Evolutionary conservation across 2,888 invertebrate genomes (phyloP).

Genomic region (Ophion obscuratus): DNA sequence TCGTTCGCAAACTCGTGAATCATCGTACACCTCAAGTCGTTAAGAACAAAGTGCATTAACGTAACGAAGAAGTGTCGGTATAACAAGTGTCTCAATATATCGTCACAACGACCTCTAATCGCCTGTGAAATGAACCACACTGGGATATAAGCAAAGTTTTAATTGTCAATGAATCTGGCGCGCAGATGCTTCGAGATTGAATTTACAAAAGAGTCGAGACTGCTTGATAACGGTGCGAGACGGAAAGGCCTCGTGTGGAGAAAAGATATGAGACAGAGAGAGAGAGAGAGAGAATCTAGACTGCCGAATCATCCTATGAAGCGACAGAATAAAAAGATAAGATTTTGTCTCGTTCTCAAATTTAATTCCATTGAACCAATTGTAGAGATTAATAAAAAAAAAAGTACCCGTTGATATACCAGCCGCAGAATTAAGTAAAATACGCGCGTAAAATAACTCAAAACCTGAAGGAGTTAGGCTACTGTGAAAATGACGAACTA

Average conservation of each 20-base stretch:
- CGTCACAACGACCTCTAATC: conserved; percentile 49
- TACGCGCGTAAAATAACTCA: too few relatives aligned
- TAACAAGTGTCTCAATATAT: conserved; percentile 15
- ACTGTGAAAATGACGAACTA: too few relatives aligned
- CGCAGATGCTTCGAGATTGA: conserved; percentile 46
- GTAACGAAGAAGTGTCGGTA: conserved; percentile 5
- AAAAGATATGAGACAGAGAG: conserved; percentile 24
- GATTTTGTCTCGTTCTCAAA: too few relatives aligned
- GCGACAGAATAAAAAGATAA: too few relatives aligned
- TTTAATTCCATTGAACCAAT: too few relatives aligned
- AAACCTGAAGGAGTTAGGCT: too few relatives aligned
- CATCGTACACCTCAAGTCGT: conserved; percentile 20
- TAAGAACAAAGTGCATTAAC: conserved; percentile 39
- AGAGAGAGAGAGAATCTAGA: not conserved
- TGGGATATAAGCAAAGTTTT: conserved; percentile 50
- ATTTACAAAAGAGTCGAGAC: not conserved
- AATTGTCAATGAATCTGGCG: conserved; percentile 38
- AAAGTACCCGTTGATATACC: too few relatives aligned
- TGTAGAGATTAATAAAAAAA: too few relatives aligned
- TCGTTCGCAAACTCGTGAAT: conserved; percentile 23
- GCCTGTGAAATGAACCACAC: conserved; percentile 52
- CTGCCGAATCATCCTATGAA: too few relatives aligned
- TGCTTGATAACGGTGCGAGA: conserved; percentile 13
- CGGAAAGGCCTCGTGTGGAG: not conserved
- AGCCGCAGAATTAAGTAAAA: too few relatives aligned